phyloP scores from a whole-genome alignment of 2,888 invertebrate species.

The Biston stratarius region DNA sequence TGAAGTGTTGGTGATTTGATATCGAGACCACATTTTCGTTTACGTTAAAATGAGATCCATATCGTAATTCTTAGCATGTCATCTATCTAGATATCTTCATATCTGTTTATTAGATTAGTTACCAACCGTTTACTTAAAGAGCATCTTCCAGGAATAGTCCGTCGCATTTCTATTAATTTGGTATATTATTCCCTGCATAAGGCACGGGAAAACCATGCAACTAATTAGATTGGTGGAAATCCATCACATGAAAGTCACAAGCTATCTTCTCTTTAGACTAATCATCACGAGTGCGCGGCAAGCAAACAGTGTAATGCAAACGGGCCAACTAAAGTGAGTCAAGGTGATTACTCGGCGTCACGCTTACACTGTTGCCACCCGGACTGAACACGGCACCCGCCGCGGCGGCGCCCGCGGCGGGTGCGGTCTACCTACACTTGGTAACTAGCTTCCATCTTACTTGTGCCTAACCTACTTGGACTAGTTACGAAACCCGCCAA shows the following conservation, averaged over 20 bases:
- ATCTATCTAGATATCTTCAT: neutral
- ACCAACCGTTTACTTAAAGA: too few species aligned
- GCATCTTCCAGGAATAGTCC: too few species aligned
- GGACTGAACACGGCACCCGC: constrained; percentile 63
- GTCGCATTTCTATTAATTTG: neutral
- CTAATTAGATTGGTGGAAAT: constrained; percentile 11
- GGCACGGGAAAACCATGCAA: too few species aligned
- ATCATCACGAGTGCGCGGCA: constrained; percentile 72
- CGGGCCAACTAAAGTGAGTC: constrained; percentile 81
- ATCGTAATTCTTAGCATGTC: neutral
- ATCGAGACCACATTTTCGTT: too few species aligned
- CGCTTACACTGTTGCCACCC: constrained; percentile 75
- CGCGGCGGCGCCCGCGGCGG: constrained; percentile 66
- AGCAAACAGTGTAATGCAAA: constrained; percentile 71
- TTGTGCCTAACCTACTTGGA: constrained; percentile 20
- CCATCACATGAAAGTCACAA: constrained; percentile 40
- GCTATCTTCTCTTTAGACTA: constrained; percentile 57
- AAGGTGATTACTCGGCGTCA: constrained; percentile 79
- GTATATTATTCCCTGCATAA: neutral
- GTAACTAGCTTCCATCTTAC: constrained; percentile 54
- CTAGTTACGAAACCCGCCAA: constrained; percentile 4
- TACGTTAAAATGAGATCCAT: neutral
- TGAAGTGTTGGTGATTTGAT: neutral
- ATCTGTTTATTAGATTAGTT: too few species aligned
- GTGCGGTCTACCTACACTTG: constrained; percentile 64